Evolutionary conservation across 2,113 vertebrate species (phyloP).

Genomic region (Gadus chalcogrammus): DNA sequence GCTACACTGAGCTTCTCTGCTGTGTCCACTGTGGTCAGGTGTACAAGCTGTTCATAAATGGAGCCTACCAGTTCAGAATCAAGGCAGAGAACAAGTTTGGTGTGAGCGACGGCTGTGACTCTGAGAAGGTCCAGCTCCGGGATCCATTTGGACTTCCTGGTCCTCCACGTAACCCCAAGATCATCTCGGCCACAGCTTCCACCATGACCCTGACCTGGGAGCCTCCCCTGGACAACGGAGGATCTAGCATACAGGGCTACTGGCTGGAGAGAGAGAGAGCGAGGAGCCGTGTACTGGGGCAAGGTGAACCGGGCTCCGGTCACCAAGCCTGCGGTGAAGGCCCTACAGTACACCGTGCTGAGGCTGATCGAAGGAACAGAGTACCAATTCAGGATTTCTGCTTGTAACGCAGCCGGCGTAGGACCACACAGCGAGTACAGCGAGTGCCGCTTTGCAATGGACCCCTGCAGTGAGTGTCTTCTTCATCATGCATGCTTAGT

Average conservation of each 20-base stretch:
- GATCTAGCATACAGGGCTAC: constrained; percentile 92
- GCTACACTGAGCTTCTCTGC: neutral
- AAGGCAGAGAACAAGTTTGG: constrained; percentile 94
- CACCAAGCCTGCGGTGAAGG: constrained; percentile 89
- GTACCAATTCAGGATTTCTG: constrained; percentile 94
- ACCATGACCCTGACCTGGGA: constrained; percentile 94
- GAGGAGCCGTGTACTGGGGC: constrained; percentile 91
- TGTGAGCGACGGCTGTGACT: constrained; percentile 90
- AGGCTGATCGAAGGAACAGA: constrained; percentile 88
- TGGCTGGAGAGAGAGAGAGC: constrained; percentile 97
- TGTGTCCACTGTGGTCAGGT: constrained; percentile 71
- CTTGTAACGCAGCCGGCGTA: constrained; percentile 89
- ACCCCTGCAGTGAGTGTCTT: constrained; percentile 84
- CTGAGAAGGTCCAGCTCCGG: constrained; percentile 89
- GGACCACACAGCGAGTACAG: constrained; percentile 91
- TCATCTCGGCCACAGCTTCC: constrained; percentile 79
- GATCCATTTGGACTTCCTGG: constrained; percentile 94
- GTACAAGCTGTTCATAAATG: constrained; percentile 86
- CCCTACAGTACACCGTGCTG: constrained; percentile 85
- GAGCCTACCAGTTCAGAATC: constrained; percentile 89
- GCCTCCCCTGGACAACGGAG: constrained; percentile 89
- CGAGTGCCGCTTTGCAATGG: constrained; percentile 81
- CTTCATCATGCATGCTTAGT: neutral
- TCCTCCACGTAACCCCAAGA: constrained; percentile 88
- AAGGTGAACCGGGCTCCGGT: constrained; percentile 88